Evolutionary conservation across 1,140 invertebrate genomes (phyloP), one percentile per base, ranked within the genome.

Genomic region (Temnothorax longispinosus): DNA sequence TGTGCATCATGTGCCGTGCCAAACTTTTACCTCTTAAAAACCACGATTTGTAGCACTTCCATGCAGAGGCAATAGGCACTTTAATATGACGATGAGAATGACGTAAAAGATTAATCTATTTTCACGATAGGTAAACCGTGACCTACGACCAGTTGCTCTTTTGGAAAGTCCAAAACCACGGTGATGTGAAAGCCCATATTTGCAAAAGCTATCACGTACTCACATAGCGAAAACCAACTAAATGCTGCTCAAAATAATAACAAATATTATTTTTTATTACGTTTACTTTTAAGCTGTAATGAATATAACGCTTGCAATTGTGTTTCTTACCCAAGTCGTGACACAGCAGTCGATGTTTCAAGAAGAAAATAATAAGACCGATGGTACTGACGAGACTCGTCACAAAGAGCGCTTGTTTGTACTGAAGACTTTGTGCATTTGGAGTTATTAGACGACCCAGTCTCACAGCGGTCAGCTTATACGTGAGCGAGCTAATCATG

Each of bases 121-220:
- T 95, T 95, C 18, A 86, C 86, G 54, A 93, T 64, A 80, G 94
- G 92, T 92, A 95, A 93, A 90, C 94, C 95, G 89, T 96, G 96
- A 82, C 97, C 96, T 71, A 98, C 97, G 87, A 98, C 95, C 86
- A 98, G 95, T 89, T 97, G 96, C 93, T 98, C 97, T 67, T 97
- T 96, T 47, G 98, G 97, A 94, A 99, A 98, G 95, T 99, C 98
- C 92, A 97, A 96, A 78, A 98, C 97, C 47, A 98, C 97, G 13
- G 98, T 98, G 35, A 98, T 97, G 93, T 99, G 98, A 95, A 98
- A 99, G 56, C 97, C 97, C 98, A 99, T 99, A 94, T 99, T 99
- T 92, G 98, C 97, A 60, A 97, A 97, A 62, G 98, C 98, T 93
- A 99, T 97, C 87, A 98, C 96, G 94, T 99, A 99, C 94, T 99